These are phyloP conservation scores for Theocolax elegans DNA, from an alignment of 1,140 invertebrate species.

Conservation along the genomic window DNA sequence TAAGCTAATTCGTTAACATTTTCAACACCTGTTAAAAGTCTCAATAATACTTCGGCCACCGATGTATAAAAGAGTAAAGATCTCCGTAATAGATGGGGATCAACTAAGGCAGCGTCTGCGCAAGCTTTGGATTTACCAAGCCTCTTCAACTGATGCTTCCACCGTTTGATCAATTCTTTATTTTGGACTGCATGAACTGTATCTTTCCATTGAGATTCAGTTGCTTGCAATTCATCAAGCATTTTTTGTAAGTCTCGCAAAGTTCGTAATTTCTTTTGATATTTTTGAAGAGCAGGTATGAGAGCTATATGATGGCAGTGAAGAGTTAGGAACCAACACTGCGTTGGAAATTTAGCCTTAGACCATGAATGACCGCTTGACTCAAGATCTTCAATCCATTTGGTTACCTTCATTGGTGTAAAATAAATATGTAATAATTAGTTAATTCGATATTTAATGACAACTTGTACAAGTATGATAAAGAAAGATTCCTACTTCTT, in stretches of 20 bases:
- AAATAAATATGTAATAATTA: not conserved
- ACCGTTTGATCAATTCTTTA: slow-evolving; percentile 84
- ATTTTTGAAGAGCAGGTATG: slow-evolving; percentile 87
- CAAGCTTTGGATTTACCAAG: slow-evolving; percentile 84
- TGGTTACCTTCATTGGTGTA: slow-evolving; percentile 60
- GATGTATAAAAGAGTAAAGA: slow-evolving; percentile 88
- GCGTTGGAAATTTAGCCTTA: slow-evolving; percentile 91
- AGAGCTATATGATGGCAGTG: slow-evolving; percentile 93
- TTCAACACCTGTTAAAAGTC: slow-evolving; percentile 70
- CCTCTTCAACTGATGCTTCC: slow-evolving; percentile 84
- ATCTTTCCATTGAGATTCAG: slow-evolving; percentile 86
- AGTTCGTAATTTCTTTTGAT: slow-evolving; percentile 83
- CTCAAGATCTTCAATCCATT: slow-evolving; percentile 77
- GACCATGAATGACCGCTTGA: slow-evolving; percentile 71
- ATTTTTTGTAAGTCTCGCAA: slow-evolving; percentile 92
- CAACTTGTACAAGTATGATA: not conserved
- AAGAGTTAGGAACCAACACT: slow-evolving; percentile 96
- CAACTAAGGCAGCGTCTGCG: slow-evolving; percentile 87
- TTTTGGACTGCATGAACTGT: slow-evolving; percentile 83
- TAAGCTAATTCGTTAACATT: slow-evolving; percentile 62
- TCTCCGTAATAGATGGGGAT: slow-evolving; percentile 81
- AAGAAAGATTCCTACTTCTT: slow-evolving; percentile 70
- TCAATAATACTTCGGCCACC: slow-evolving; percentile 82
- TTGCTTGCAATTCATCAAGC: slow-evolving; percentile 85
- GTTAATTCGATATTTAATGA: not conserved